Evolutionary conservation across 1,140 invertebrate genomes (phyloP).

Genomic region (Aphaenogaster floridana): DNA sequence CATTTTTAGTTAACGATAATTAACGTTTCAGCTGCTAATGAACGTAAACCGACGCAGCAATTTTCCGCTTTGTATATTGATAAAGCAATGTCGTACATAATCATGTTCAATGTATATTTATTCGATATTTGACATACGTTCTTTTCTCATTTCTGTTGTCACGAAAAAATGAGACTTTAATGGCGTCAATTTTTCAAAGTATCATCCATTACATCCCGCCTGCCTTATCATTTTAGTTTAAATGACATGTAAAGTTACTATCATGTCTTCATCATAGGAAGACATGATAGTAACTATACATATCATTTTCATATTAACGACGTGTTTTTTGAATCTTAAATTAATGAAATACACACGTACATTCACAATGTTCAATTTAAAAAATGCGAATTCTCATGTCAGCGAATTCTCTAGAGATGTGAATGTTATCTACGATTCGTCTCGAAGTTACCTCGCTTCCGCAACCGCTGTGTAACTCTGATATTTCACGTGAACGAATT

Average conservation of each 20-base stretch:
- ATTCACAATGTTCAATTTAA: neutral
- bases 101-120: neutral
- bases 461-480: neutral
- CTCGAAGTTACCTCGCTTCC: neutral
- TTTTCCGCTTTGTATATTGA: slow-evolving; percentile 33
- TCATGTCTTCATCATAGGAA: neutral
- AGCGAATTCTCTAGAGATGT: neutral
- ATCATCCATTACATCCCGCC: neutral
- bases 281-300: neutral
- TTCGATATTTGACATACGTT: neutral
- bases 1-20: slow-evolving; percentile 40
- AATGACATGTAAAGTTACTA: too few species aligned
- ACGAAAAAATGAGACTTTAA: neutral
- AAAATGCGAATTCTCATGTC: neutral
- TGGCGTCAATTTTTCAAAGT: neutral
- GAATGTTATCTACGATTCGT: neutral
- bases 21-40: slow-evolving; percentile 25
- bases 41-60: neutral
- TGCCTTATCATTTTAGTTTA: neutral
- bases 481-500: slow-evolving; percentile 13
- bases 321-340: neutral
- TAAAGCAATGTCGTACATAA: slow-evolving; percentile 10
- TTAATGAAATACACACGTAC: neutral
- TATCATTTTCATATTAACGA: neutral
- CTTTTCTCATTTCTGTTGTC: neutral